Evolutionary conservation across 2,797 vertebrate genomes (phyloP), one percentile per base, ranked within the genome.

Genomic region (Cryptoblepharus egeriae): DNA sequence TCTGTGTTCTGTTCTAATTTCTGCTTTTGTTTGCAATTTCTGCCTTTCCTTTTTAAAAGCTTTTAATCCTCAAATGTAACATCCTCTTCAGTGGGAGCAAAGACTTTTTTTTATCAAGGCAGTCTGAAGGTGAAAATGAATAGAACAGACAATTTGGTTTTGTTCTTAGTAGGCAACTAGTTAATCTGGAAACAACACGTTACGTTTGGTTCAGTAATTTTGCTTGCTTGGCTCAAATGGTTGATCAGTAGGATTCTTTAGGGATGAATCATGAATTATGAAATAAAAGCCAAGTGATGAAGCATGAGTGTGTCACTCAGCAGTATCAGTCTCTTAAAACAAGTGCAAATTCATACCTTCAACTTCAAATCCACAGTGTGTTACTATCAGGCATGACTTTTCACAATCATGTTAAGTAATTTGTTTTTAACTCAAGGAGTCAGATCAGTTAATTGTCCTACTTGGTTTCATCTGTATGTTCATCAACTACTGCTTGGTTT

Each of bases 201-300:
- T 71, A 61, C 22, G 26, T 71, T n/a, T 71, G 55, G 30, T 60
- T 71, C 67, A 71, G 70, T 71, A 15, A 16, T 52, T 35, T 71
- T 80, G 73, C 42, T 30, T 73, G 9, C 32, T 73, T 73, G 58
- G 58, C 69, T 35, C 37, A 80, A 60, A 28, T 73, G 39, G 28
- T 26, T 64, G 58, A 32, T 80, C 28, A 52, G n/a, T 35, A 22
- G 39, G 37, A 72, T 72, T 72, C 30, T 63, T 49, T 72, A 63
- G 42, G 58, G 15, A 64, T 80, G 58, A 72, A 64, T 80, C 24
- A 63, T 35, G n/a, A 63, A 77, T 60, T 69, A 52, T 52, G 57
- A 15, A 65, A 76, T 69, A 61, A 28, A 49, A 55, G 71, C 30
- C 63, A 4, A 24, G 37, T 26, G 63, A 3, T 42, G 24, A 12